Percentiles rank a stretch among this genome's conserved stretches.
phyloP scores from a whole-genome alignment of 2,888 invertebrate species.

The Scaptomyza caliginosa region DNA sequence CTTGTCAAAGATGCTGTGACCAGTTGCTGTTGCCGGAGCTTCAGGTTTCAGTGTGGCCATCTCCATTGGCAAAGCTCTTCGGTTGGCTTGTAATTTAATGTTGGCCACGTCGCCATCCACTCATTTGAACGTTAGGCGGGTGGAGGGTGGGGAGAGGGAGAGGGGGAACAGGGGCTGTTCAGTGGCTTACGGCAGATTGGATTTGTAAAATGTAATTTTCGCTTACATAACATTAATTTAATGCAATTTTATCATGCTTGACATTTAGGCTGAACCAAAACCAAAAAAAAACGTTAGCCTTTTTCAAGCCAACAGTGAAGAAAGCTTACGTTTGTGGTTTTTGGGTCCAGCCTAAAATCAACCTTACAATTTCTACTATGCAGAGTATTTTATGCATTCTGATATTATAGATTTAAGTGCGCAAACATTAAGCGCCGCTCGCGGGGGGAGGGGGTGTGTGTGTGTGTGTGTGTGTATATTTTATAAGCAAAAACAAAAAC shows the following conservation, averaged over 20 bases:
- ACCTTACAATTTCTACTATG: slow-evolving; percentile 56
- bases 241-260: slow-evolving; percentile 51
- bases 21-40: background rate
- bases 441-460: too few species aligned
- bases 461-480: slow-evolving; percentile 36
- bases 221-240: slow-evolving; percentile 72
- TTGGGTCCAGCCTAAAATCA: slow-evolving; percentile 50
- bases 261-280: slow-evolving; percentile 45
- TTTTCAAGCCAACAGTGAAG: background rate
- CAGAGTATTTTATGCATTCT: slow-evolving; percentile 59
- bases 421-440: slow-evolving; percentile 53
- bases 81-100: slow-evolving; percentile 68
- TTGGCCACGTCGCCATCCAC: slow-evolving; percentile 44
- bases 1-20: slow-evolving; percentile 1
- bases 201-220: slow-evolving; percentile 72
- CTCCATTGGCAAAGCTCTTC: slow-evolving; percentile 46
- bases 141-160: background rate
- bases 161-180: background rate
- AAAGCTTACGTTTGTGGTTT: too few species aligned
- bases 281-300: background rate
- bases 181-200: slow-evolving; percentile 54
- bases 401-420: slow-evolving; percentile 75
- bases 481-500: slow-evolving; percentile 52
- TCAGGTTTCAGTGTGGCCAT: background rate
- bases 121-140: slow-evolving; percentile 25